These are phyloP conservation scores for Lordiphosa mommai DNA, from an alignment of 1,140 invertebrate species.

Conservation along the genomic window DNA sequence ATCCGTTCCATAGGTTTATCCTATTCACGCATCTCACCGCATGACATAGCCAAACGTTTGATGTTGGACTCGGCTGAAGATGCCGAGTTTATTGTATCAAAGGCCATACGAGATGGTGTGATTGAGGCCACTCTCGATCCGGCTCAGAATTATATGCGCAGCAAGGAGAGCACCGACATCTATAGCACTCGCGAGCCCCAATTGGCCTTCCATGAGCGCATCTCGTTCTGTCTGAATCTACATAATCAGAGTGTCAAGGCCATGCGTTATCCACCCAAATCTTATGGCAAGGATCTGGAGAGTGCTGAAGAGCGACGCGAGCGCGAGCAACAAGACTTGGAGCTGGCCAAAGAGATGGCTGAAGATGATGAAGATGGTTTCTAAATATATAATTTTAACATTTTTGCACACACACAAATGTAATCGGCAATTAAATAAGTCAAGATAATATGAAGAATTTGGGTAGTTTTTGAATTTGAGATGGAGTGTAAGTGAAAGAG, in stretches of 20 bases:
- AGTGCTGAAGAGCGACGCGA: conserved; percentile 98
- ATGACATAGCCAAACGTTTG: conserved; percentile 96
- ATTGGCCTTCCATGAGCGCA: conserved; percentile 97
- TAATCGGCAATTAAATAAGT: conserved; percentile 42
- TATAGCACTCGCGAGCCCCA: conserved; percentile 98
- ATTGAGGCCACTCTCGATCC: conserved; percentile 98
- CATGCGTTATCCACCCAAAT: conserved; percentile 99
- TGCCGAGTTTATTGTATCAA: conserved; percentile 99
- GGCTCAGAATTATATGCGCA: conserved; percentile 97
- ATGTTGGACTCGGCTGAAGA: conserved; percentile 97
- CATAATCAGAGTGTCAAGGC: conserved; percentile 99
- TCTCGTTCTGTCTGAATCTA: conserved; percentile 97
- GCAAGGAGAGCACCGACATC: conserved; percentile 97
- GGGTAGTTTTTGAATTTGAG: not conserved
- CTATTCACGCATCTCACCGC: conserved; percentile 97
- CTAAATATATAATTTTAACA: conserved; percentile 42
- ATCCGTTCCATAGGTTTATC: conserved; percentile 97
- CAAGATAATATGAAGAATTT: not conserved
- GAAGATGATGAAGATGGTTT: conserved; percentile 98
- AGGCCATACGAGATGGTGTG: conserved; percentile 99
- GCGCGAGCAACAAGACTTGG: conserved; percentile 97
- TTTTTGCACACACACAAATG: conserved; percentile 22
- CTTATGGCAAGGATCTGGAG: conserved; percentile 98
- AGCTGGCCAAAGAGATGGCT: conserved; percentile 99
- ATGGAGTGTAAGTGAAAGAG: no score